Percentiles rank a stretch among this genome's conserved stretches.
phyloP scores from a whole-genome alignment of 2,113 vertebrate genomes.

The Gavia stellata region DNA sequence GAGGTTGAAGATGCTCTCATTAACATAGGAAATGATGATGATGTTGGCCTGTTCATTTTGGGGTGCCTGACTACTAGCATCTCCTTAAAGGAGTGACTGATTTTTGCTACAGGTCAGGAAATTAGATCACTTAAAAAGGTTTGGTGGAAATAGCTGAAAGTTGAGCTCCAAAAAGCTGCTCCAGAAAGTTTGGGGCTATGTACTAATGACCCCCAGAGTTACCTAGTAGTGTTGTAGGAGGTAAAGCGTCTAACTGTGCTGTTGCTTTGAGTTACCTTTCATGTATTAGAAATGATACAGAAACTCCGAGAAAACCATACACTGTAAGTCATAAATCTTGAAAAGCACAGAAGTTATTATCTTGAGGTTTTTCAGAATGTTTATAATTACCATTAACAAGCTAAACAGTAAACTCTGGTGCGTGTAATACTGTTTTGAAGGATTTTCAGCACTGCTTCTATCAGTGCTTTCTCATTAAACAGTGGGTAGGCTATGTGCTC shows the following conservation, averaged over 20 bases:
- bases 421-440: not conserved
- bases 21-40: not conserved
- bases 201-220: not conserved
- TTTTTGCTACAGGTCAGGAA: not conserved
- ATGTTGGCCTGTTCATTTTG: not conserved
- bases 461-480: not conserved
- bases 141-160: not conserved
- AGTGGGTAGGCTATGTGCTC: rapidly evolving
- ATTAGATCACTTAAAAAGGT: not conserved
- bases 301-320: not conserved
- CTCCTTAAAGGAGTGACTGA: not conserved
- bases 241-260: rapidly evolving
- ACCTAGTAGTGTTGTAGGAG: not conserved
- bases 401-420: not conserved
- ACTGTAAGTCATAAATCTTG: not conserved
- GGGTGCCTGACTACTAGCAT: not conserved
- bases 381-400: not conserved
- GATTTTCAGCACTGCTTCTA: not conserved
- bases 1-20: not conserved
- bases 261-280: not conserved
- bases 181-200: not conserved
- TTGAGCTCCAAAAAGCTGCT: not conserved
- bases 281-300: not conserved
- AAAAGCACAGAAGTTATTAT: not conserved
- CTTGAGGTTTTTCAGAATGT: not conserved